Percentiles rank a stretch among this genome's conserved stretches.
phyloP scores from a whole-genome alignment of 2,113 vertebrate genomes.

The Monarcha castaneiventris region DNA sequence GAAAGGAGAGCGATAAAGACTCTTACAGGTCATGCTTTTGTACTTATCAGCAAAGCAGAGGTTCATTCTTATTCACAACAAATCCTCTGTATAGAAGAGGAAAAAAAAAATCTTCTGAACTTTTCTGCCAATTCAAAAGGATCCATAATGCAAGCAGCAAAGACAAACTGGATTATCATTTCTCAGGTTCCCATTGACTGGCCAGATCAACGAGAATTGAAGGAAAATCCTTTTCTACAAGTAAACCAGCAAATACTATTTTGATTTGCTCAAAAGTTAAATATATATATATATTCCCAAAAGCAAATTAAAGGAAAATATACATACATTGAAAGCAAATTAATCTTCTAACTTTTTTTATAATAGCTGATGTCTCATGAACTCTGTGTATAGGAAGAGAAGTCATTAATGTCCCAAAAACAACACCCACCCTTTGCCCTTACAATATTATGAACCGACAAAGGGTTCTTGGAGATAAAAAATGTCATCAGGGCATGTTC shows the following conservation, averaged over 20 bases:
- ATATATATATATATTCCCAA: background rate
- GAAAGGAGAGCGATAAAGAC: slow-evolving; percentile 34
- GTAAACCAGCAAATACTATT: background rate
- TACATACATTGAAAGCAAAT: background rate
- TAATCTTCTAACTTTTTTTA: background rate
- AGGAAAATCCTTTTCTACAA: background rate
- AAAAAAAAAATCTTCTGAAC: background rate
- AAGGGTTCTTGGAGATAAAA: background rate
- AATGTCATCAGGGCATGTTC: rapidly evolving
- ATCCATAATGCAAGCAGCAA: background rate
- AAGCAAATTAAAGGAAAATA: background rate
- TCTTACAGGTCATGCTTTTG: background rate
- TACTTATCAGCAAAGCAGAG: background rate
- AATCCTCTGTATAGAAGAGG: background rate
- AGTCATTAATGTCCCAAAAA: background rate
- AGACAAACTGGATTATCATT: slow-evolving; percentile 6
- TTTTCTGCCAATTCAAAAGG: background rate
- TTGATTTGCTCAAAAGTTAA: background rate
- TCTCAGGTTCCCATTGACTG: background rate
- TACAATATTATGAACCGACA: background rate
- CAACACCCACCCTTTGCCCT: background rate
- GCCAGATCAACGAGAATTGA: background rate
- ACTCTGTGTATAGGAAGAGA: rapidly evolving
- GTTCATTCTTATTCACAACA: slow-evolving; percentile 38
- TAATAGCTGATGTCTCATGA: background rate